A percentile compares a stretch with the other conserved stretches of the same genome.
Evolutionary conservation across 2,113 vertebrate genomes (phyloP).

Genomic region (Peromyscus leucopus): DNA sequence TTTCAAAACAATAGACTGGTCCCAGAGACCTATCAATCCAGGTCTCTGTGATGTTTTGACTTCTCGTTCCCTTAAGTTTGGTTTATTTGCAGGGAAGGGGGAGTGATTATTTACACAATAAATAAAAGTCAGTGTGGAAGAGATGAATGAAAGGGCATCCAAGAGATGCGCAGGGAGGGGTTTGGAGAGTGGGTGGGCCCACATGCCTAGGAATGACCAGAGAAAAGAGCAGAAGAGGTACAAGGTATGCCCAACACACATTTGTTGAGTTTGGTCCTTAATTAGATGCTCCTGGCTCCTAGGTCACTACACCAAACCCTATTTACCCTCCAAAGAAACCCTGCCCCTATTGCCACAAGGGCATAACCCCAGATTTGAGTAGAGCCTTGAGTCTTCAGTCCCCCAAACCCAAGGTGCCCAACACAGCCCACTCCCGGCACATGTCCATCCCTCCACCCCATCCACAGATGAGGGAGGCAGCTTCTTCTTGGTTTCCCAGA

Average conservation of each 20-base stretch:
- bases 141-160: not conserved
- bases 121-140: not conserved
- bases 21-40: not conserved
- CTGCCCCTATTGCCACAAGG: not conserved
- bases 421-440: not conserved
- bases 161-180: not conserved
- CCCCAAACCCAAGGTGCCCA: not conserved
- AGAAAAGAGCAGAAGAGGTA: not conserved
- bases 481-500: slow-evolving; percentile 74
- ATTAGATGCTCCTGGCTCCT: slow-evolving; percentile 4
- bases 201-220: not conserved
- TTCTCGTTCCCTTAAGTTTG: not conserved
- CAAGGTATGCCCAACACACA: not conserved
- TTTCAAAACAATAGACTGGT: slow-evolving; percentile 48
- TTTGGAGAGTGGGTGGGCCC: not conserved
- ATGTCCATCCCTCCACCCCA: not conserved
- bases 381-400: not conserved
- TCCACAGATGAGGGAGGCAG: slow-evolving; percentile 63
- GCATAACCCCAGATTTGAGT: not conserved
- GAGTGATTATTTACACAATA: not conserved
- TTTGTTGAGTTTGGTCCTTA: slow-evolving; percentile 38
- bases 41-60: slow-evolving; percentile 8
- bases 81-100: not conserved
- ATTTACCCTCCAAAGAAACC: not conserved
- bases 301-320: not conserved